Evolutionary conservation across 2,888 invertebrate species (phyloP), one percentile per base, ranked within the genome.

Genomic region (Polymixis lichenea): DNA sequence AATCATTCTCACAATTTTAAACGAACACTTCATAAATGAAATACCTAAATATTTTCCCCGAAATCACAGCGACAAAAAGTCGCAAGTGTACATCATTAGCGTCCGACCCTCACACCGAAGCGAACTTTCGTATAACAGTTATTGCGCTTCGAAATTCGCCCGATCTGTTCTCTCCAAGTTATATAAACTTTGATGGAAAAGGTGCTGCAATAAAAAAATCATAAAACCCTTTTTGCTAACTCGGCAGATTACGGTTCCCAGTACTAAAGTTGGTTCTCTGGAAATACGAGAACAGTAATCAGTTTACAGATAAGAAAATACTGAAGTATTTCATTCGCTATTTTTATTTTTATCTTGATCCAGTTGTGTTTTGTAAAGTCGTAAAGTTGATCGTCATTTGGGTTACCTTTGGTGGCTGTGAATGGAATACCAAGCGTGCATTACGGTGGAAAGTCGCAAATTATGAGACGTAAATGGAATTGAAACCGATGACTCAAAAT

Each of bases 151-250:
- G 66, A 80, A 80, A 82, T 81, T 82, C 51, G 9, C 70, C 68
- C 71, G 78, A 82, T 72, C 84, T 84, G 75, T 87, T 83, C 78
- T 74, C 77, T 72, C 80, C 71, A 68, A 84, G 77, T 82, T 78
- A 79, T 87, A 87, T 86, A 88, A 88, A 88, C 67, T 87, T 84
- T 80, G 87, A 87, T 82, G 85, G 80, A 85, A 86, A 87, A 85
- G 89, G 88, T 88, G 83, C 86, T 78, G 79, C 66, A 86, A 86
- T 88, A 88, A 87, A 88, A 86, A 84, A 83, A 85, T 77, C 81
- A 88, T 87, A 88, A 88, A 88, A 88, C 85, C 89, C 89, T 86
- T 88, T 85, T 74, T 78, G 84, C 78, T 82, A 86, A 88, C 81
- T 88, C 64, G 15, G 49, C 78, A 71, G 80, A 86, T 88, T 83